Evolutionary conservation across 2,888 invertebrate genomes (phyloP).

Genomic region (Acanthopleura granulata): DNA sequence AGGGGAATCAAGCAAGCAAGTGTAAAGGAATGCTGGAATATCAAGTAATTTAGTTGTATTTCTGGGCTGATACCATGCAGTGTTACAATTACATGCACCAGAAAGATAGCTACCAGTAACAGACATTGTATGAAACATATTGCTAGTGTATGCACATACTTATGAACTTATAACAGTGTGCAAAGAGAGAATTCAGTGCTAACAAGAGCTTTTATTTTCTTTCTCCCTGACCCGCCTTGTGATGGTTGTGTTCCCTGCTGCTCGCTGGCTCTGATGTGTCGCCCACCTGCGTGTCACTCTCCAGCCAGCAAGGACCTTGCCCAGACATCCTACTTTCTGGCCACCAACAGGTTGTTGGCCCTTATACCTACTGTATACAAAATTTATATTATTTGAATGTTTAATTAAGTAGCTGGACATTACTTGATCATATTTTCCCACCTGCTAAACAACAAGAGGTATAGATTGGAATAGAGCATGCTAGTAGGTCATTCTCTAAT

Average conservation of each 20-base stretch:
- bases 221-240: constrained; percentile 15
- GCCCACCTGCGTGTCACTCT: not conserved
- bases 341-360: constrained; percentile 86
- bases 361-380: constrained; percentile 12
- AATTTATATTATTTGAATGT: not conserved
- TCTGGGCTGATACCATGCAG: too few relatives aligned
- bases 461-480: too few relatives aligned
- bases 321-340: constrained; percentile 98
- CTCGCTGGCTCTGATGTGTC: not conserved
- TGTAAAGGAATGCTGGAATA: too few relatives aligned
- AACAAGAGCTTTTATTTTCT: constrained; percentile 15
- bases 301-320: constrained; percentile 88
- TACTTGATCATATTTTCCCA: not conserved
- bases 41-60: too few relatives aligned
- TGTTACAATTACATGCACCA: too few relatives aligned
- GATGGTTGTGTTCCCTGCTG: constrained; percentile 7
- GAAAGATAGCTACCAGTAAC: too few relatives aligned
- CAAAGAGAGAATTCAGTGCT: not conserved
- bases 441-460: not conserved
- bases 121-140: too few relatives aligned
- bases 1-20: not conserved
- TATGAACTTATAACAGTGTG: too few relatives aligned
- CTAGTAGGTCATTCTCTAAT: too few relatives aligned
- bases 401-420: not conserved
- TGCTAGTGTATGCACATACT: too few relatives aligned